phyloP scores from a whole-genome alignment of 2,113 vertebrate genomes.

The Sylvietta virens region DNA sequence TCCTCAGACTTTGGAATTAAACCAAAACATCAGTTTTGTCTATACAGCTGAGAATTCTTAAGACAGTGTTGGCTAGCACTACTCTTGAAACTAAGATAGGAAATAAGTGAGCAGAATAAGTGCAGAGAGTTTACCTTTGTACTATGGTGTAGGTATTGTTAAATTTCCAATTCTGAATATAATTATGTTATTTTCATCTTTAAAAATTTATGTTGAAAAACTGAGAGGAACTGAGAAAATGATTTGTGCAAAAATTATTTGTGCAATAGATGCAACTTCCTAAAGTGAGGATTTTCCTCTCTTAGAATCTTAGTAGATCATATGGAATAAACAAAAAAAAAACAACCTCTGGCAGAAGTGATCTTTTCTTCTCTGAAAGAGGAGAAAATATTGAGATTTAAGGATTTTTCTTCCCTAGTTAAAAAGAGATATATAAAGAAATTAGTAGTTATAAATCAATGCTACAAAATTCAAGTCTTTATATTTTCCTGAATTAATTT shows the following conservation, averaged over 20 bases:
- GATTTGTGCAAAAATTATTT: background rate
- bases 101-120: background rate
- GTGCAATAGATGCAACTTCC: background rate
- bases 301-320: background rate
- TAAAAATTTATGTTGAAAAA: background rate
- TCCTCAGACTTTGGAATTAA: background rate
- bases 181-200: background rate
- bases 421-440: background rate
- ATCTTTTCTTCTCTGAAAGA: background rate
- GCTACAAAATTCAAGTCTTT: background rate
- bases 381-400: background rate
- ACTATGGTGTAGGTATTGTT: background rate
- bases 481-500: background rate
- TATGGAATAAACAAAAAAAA: background rate
- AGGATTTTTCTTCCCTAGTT: background rate
- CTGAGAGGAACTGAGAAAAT: background rate
- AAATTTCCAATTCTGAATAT: background rate
- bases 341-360: background rate
- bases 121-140: background rate
- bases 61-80: background rate
- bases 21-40: background rate
- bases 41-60: background rate
- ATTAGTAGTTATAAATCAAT: fast-evolving
- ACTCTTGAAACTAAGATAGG: background rate
- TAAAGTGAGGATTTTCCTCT: background rate